phyloP scores from a whole-genome alignment of 2,888 invertebrate species.

The Beris morrisii region DNA sequence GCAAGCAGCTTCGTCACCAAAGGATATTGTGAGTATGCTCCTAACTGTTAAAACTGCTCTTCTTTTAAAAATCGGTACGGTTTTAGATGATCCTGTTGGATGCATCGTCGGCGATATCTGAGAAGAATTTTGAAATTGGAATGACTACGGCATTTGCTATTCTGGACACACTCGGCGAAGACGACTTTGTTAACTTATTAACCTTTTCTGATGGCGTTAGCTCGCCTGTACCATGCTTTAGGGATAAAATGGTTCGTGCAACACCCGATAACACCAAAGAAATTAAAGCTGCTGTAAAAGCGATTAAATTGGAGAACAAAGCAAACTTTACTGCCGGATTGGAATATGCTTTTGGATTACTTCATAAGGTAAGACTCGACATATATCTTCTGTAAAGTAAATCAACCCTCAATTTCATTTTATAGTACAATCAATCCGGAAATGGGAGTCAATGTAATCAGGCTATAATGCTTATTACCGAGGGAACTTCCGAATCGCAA shows the following conservation, averaged over 20 bases:
- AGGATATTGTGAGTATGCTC: conserved; percentile 74
- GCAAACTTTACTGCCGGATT: conserved; percentile 92
- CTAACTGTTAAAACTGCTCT: background rate
- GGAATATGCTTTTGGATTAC: conserved; percentile 87
- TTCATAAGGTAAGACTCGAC: conserved; percentile 71
- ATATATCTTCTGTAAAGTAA: conserved; percentile 47
- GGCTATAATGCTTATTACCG: conserved; percentile 96
- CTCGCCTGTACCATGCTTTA: conserved; percentile 88
- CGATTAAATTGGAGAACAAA: conserved; percentile 73
- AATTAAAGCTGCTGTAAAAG: conserved; percentile 74
- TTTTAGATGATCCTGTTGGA: conserved; percentile 77
- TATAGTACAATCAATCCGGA: conserved; percentile 78
- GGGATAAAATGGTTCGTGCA: conserved; percentile 84
- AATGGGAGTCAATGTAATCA: conserved; percentile 95
- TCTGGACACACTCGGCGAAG: conserved; percentile 91
- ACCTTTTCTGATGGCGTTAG: conserved; percentile 82
- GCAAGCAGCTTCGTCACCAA: conserved; percentile 94
- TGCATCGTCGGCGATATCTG: conserved; percentile 85
- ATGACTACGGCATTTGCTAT: conserved; percentile 86
- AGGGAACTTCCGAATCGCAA: conserved; percentile 78
- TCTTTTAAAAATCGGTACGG: background rate
- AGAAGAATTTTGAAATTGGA: conserved; percentile 81
- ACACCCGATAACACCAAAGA: conserved; percentile 80
- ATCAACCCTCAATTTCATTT: conserved; percentile 29
- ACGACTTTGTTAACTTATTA: conserved; percentile 96